Percentiles rank a stretch among this genome's conserved stretches.
These are phyloP conservation scores for Barbus barbus DNA, from an alignment of 2,113 vertebrate genomes.

Conservation along the genomic window DNA sequence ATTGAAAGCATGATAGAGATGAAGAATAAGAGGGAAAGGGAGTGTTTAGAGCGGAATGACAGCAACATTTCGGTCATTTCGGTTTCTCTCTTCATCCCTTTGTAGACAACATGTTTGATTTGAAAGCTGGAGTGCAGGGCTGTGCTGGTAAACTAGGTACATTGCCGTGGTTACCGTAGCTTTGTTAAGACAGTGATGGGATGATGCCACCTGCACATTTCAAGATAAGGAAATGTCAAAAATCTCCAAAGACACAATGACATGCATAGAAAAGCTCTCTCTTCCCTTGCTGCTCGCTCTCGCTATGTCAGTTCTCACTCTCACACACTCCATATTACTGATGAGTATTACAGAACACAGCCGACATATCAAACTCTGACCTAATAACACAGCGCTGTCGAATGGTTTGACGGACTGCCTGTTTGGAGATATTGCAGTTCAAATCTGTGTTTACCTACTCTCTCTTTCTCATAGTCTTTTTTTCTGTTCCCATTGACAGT, in stretches of 20 bases:
- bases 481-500: not conserved
- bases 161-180: too few relatives aligned
- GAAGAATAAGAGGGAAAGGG: not conserved
- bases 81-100: not conserved
- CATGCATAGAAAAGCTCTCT: not conserved
- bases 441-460: not conserved
- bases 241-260: conserved; percentile 21
- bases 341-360: conserved; percentile 6
- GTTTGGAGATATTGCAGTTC: conserved; percentile 28
- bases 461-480: not conserved
- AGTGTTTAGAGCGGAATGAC: conserved; percentile 8
- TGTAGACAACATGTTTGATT: not conserved
- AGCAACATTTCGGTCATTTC: not conserved
- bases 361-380: conserved; percentile 19
- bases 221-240: conserved; percentile 37
- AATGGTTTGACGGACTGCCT: conserved; percentile 5
- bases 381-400: conserved; percentile 7
- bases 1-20: not conserved
- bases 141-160: conserved; percentile 15
- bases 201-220: conserved; percentile 35
- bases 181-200: conserved; percentile 21
- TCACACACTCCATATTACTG: not conserved
- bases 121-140: not conserved
- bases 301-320: not conserved
- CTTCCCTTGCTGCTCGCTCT: not conserved